A percentile compares a stretch with the other conserved stretches of the same genome.
phyloP scores from a whole-genome alignment of 1,140 invertebrate species.

The Dolichoris vasculosae region DNA sequence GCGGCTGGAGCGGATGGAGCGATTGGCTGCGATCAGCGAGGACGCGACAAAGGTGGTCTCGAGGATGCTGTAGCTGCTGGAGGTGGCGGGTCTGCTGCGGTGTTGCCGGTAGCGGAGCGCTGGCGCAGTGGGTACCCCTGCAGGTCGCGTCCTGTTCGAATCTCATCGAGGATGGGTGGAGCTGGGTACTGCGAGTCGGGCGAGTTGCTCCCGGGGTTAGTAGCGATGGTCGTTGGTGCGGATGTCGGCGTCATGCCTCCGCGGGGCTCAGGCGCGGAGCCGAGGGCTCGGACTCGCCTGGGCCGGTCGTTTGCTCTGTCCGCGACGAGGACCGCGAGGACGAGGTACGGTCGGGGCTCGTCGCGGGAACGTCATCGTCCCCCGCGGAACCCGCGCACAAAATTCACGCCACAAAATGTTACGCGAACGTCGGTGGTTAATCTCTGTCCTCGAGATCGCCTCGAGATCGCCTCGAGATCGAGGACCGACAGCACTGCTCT shows the following conservation, averaged over 20 bases:
- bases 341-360: conserved; percentile 1
- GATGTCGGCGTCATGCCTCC: neutral
- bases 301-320: neutral
- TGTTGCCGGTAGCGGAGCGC: conserved; percentile 72
- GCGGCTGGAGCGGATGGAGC: neutral
- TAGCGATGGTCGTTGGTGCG: neutral
- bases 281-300: neutral
- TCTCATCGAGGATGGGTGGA: conserved; percentile 74
- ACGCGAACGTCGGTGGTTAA: no score
- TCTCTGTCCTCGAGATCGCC: no score
- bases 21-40: neutral
- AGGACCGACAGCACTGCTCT: no score
- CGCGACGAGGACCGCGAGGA: neutral
- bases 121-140: conserved; percentile 76
- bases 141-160: conserved; percentile 74
- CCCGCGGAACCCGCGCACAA: conserved; percentile 22
- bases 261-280: neutral
- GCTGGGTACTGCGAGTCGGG: conserved; percentile 61
- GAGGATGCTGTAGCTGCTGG: conserved; percentile 35
- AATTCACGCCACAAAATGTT: conserved; percentile 23
- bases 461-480: no score
- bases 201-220: conserved; percentile 29
- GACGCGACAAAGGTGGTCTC: neutral
- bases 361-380: conserved; percentile 15
- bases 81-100: conserved; percentile 63